Percentiles rank a stretch among this genome's conserved stretches.
Conservation (phyloP, 1,140 invertebrate genomes). For the Cyclina sinensis region DNA sequence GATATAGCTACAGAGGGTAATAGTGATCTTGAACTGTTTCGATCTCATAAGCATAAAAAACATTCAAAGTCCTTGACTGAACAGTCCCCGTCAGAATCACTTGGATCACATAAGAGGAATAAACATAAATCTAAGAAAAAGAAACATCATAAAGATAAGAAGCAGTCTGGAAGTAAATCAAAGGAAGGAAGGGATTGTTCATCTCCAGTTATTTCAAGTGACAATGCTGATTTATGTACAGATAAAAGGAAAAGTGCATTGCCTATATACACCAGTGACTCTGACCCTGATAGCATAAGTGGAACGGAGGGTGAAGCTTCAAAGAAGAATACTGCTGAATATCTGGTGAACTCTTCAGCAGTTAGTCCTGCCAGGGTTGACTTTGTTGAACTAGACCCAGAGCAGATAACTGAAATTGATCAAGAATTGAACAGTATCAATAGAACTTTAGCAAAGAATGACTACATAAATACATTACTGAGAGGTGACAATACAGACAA, state of each 20-base stretch:
- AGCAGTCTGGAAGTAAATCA: not conserved
- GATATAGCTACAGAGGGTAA: not conserved
- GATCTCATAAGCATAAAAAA: conserved; percentile 6
- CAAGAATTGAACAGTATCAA: conserved; percentile 57
- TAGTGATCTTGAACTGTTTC: conserved; percentile 11
- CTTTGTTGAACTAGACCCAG: conserved; percentile 46
- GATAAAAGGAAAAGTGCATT: not conserved
- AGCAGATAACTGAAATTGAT: conserved; percentile 49
- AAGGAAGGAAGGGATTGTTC: not conserved
- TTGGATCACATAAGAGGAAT: conserved; percentile 4
- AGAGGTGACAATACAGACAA: not conserved
- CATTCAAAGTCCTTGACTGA: not conserved
- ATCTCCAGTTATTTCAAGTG: too few relatives aligned
- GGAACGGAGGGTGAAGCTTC: conserved; percentile 3
- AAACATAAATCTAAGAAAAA: conserved; percentile 56
- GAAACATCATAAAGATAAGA: conserved; percentile 52
- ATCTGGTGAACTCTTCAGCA: not conserved
- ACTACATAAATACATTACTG: conserved; percentile 34
- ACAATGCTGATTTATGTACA: not conserved
- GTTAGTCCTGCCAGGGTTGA: not conserved
- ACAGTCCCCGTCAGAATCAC: conserved; percentile 4
- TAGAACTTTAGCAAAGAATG: conserved; percentile 14
- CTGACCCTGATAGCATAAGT: conserved; percentile 37
- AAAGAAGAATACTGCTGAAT: not conserved
- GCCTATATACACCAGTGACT: conserved; percentile 55